Conservation (phyloP, 2,888 invertebrate genomes). For the Campaea margaritaria region DNA sequence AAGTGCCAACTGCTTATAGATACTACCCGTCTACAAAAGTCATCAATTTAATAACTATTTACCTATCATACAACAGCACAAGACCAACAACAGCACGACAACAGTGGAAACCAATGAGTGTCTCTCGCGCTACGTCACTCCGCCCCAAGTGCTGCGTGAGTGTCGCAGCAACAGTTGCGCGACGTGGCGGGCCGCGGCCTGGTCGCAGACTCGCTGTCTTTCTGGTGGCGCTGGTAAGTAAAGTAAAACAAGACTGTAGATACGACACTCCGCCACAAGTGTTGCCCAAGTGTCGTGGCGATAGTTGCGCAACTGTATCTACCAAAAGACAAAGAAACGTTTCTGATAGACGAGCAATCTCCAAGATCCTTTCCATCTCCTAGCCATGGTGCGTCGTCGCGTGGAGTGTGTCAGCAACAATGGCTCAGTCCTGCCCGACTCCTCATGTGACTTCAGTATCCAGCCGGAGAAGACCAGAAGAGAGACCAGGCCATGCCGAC, state of each 20-base stretch:
- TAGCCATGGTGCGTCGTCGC: slow-evolving; percentile 68
- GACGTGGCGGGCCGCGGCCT: slow-evolving; percentile 59
- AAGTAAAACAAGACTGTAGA: too few species aligned
- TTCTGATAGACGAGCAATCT: too few species aligned
- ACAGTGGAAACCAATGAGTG: slow-evolving; percentile 81
- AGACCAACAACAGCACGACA: slow-evolving; percentile 70
- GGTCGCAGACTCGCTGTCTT: slow-evolving; percentile 69
- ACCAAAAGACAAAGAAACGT: too few species aligned
- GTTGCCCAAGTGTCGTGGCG: too few species aligned
- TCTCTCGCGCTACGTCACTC: slow-evolving; percentile 57
- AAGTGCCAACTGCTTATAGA: too few species aligned
- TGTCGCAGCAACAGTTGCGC: slow-evolving; percentile 64
- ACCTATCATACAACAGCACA: slow-evolving; percentile 68
- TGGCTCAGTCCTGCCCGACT: slow-evolving; percentile 63
- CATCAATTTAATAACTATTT: too few species aligned
- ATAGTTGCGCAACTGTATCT: too few species aligned
- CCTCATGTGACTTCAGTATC: slow-evolving; percentile 88
- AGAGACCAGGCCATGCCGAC: slow-evolving; percentile 94
- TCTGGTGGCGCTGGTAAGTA: slow-evolving; percentile 76
- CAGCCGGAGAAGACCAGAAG: slow-evolving; percentile 92
- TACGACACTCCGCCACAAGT: too few species aligned
- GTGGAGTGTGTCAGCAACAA: slow-evolving; percentile 80
- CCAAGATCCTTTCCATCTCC: too few species aligned
- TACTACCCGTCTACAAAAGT: too few species aligned
- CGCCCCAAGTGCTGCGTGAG: slow-evolving; percentile 66